Base-by-base conservation (phyloP, 35 echinoderm and acorn worm genomes). In the Strongylocentrotus purpuratus region DNA sequence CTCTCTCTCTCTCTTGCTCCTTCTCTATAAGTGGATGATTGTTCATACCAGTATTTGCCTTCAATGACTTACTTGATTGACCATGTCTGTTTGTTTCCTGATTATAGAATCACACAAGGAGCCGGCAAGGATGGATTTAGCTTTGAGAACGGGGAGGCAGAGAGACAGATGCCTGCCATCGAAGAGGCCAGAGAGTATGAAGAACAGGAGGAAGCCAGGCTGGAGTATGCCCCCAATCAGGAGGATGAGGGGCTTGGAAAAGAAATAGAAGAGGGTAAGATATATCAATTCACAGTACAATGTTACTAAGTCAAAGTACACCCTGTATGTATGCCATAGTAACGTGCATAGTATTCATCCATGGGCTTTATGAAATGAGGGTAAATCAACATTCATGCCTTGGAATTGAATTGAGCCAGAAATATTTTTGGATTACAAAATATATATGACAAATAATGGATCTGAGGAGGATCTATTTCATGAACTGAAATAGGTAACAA, bases 51-150 rank as follows among this genome's bases (percentile, higher is more conserved):
- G n/a, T n/a, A n/a, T n/a, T n/a, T n/a, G n/a, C n/a, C n/a, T n/a
- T n/a, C n/a, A n/a, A 46, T 95, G 86, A 28, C 28, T 35, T 46
- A 86, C 31, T 86, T 70, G 33, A 25, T 25, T 71, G 61, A 15
- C 18, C 61, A 71, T 78, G 22, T 41, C 7, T 35, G 45, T 35
- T 46, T 88, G 31, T 46, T 45, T 41, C 15, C 32, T 33, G 33
- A 14, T 18, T 28, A 8, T 46, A 98, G 97, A 94, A 98, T 98
- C 50, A 96, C 96, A 22, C 97, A 98, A 93, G 97, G 97, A 31
- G 94, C 94, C 61, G 94, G 95, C 48, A 99, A 95, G 94, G 96
- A 96, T 85, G 95, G 96, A 25, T 95, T 99, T 33, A 86, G 86
- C 8, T 94, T 94, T 33, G 95, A 97, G 65, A 95, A 94, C 87